Percentiles rank a stretch among this genome's conserved stretches.
Evolutionary conservation across 2,888 invertebrate genomes (phyloP).

Genomic region (Agonopterix heracliana): DNA sequence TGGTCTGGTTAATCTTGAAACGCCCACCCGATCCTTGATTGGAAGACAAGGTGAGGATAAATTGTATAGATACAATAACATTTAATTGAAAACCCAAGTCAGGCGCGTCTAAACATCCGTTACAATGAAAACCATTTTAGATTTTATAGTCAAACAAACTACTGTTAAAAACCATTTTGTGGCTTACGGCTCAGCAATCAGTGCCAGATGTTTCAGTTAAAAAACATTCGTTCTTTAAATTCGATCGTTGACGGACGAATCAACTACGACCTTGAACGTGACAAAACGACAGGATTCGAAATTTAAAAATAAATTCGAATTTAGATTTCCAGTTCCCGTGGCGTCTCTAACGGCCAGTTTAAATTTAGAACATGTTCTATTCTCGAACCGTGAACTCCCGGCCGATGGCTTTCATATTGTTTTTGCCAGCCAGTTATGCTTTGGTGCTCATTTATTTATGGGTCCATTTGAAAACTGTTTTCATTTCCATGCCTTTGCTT

Average conservation of each 20-base stretch:
- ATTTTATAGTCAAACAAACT: conserved; percentile 39
- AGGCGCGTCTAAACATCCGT: conserved; percentile 28
- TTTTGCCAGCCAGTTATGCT: conserved; percentile 45
- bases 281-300: conserved; percentile 61
- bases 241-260: conserved; percentile 33
- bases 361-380: conserved; percentile 48
- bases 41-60: conserved; percentile 28
- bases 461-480: not conserved
- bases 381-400: conserved; percentile 68
- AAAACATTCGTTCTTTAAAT: conserved; percentile 29
- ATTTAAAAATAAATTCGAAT: conserved; percentile 57
- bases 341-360: conserved; percentile 64
- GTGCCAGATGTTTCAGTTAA: conserved; percentile 46
- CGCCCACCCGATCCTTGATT: conserved; percentile 30
- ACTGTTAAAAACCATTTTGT: conserved; percentile 25
- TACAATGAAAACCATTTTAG: conserved; percentile 28
- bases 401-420: conserved; percentile 64
- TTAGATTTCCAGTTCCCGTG: conserved; percentile 61
- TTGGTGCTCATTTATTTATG: conserved; percentile 5
- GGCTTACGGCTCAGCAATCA: conserved; percentile 25
- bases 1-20: conserved; percentile 13
- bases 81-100: conserved; percentile 32
- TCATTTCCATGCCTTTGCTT: conserved; percentile 14
- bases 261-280: conserved; percentile 66
- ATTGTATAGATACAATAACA: conserved; percentile 13